A percentile compares a stretch with the other conserved stretches of the same genome.
These are phyloP conservation scores for Channa argus DNA, from an alignment of 2,113 vertebrate genomes.

Conservation along the genomic window DNA sequence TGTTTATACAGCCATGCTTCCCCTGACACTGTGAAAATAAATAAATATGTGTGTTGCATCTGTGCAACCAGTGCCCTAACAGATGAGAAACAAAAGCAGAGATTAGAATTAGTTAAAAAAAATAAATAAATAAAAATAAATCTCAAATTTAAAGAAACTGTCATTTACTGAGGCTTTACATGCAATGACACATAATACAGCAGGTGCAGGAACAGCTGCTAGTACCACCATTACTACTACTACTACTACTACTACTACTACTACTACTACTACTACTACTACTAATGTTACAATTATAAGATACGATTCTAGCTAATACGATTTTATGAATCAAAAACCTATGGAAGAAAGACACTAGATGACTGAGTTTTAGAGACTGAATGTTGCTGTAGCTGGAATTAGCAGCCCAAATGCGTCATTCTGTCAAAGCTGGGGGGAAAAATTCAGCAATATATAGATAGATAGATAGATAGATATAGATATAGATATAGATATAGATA, in stretches of 20 bases:
- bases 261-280: not conserved
- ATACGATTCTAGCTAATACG: too few relatives aligned
- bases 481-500: too few relatives aligned
- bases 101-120: not conserved
- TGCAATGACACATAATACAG: not conserved
- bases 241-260: not conserved
- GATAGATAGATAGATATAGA: too few relatives aligned
- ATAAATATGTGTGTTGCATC: not conserved
- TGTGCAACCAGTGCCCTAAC: not conserved
- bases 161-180: not conserved
- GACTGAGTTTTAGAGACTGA: not conserved
- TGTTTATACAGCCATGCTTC: not conserved
- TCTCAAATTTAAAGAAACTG: not conserved
- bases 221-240: not conserved
- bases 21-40: not conserved
- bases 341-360: too few relatives aligned
- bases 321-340: too few relatives aligned
- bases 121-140: not conserved
- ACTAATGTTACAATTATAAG: too few relatives aligned
- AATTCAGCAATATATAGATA: not conserved
- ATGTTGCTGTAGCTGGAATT: not conserved
- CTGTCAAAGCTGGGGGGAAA: not conserved
- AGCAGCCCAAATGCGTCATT: not conserved
- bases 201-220: not conserved
- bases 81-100: not conserved